Base-by-base conservation (phyloP, 2,888 invertebrate species). In the Willowsia nigromaculata region DNA sequence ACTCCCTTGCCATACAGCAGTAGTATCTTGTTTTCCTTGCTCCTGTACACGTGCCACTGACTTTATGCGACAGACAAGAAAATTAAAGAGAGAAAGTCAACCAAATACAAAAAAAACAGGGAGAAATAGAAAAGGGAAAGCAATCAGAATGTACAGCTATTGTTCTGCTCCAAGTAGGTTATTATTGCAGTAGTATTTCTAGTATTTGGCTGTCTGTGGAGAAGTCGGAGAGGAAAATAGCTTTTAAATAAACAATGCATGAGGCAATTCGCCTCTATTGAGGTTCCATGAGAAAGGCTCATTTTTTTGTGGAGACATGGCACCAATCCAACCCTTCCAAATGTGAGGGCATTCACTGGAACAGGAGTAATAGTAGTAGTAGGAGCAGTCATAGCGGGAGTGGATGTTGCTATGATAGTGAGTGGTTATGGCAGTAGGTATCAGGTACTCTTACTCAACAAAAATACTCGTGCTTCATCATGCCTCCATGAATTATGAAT, bases 221-320 rank as follows among this genome's bases (percentile, higher is more conserved):
- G 71, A 43, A 71, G 43, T 40, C 7, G 6, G 43, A 43, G 40
- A 25, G 7, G 43, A 43, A 71, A 27, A 30, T 47, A 53, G 78
- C 78, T 78, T 53, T 78, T 78, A 53, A 53, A 78, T 78, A 78
- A 78, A 78, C 78, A 78, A 78, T 78, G 53, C 78, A 78, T 78
- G 33, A 53, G 30, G 78, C 74, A 74, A 74, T 78, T 78, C 33
- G 33, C 33, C 4, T 47, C n/a, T 25, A 76, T 53, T 78, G 33
- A 53, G 30, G 15, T 53, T 71, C n/a, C 71, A 37, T 43, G 40
- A 71, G 40, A 71, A 40, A 71, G 22, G 15, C 37, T 43, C 71
- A 40, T 71, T 22, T 71, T 43, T 71, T n/a, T n/a, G 22, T 2
- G 53, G 18, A 13, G 53, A 1, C 6, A 18, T 53, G 22, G n/a